These are phyloP conservation scores for Pangasianodon hypophthalmus DNA, from an alignment of 2,113 vertebrate genomes.

Conservation along the genomic window DNA sequence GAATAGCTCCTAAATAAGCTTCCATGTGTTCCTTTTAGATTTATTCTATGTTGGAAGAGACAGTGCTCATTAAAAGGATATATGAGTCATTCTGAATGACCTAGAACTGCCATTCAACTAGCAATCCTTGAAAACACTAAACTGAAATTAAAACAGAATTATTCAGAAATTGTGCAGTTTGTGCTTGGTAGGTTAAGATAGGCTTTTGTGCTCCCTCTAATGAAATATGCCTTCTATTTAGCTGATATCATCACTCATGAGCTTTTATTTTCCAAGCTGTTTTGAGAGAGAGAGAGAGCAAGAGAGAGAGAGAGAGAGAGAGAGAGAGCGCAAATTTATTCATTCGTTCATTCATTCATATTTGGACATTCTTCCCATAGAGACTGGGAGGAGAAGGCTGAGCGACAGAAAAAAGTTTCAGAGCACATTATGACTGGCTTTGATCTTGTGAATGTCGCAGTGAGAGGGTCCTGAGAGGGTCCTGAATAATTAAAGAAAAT, in stretches of 20 bases:
- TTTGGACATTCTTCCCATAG: slow-evolving; percentile 41
- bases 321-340: slow-evolving; percentile 34
- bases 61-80: neutral
- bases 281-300: neutral
- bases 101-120: neutral
- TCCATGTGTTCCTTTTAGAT: neutral
- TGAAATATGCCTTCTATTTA: neutral
- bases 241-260: slow-evolving; percentile 18
- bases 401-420: slow-evolving; percentile 15
- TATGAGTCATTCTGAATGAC: neutral
- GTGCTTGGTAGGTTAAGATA: neutral
- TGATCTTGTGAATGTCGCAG: slow-evolving; percentile 47
- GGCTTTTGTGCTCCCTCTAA: neutral
- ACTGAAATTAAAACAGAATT: neutral
- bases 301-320: neutral
- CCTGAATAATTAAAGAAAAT: slow-evolving; percentile 50
- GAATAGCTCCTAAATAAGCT: neutral
- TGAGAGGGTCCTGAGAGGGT: slow-evolving; percentile 39
- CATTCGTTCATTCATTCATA: slow-evolving; percentile 54
- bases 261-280: slow-evolving; percentile 28
- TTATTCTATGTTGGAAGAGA: neutral
- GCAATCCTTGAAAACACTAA: neutral
- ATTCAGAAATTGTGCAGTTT: neutral
- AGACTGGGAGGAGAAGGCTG: slow-evolving; percentile 18
- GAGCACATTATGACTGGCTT: slow-evolving; percentile 36